Evolutionary conservation across 2,797 vertebrate genomes (phyloP).

Genomic region (Gambelia wislizenii): DNA sequence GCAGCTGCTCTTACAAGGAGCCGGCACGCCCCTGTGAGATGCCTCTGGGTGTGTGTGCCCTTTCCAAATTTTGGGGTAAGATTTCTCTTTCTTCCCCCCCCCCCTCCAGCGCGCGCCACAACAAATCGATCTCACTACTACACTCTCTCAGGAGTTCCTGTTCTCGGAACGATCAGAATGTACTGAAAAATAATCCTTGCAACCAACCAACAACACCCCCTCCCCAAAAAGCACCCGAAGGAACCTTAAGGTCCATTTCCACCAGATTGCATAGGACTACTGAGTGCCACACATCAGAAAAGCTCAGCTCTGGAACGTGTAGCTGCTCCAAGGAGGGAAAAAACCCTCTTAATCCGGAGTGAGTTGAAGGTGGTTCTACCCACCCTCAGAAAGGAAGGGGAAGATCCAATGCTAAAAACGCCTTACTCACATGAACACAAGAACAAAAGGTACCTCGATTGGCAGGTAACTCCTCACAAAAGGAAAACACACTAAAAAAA

Average conservation of each 20-base stretch:
- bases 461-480: not conserved
- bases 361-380: no score
- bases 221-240: not conserved
- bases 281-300: not conserved
- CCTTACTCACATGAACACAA: not conserved
- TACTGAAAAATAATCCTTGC: no score
- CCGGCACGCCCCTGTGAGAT: slow-evolving; percentile 9
- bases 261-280: not conserved
- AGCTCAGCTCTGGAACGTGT: not conserved
- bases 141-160: not conserved
- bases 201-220: no score
- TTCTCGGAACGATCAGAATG: no score
- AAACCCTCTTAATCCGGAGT: not conserved
- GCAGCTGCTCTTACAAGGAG: not conserved
- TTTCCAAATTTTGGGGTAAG: not conserved
- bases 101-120: not conserved
- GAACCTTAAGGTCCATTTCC: not conserved
- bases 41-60: not conserved
- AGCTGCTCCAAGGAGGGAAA: not conserved
- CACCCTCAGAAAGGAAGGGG: not conserved
- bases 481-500: not conserved
- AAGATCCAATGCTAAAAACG: no score
- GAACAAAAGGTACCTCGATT: not conserved
- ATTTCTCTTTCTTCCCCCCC: not conserved
- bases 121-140: not conserved